Conservation (phyloP, 2,797 vertebrate genomes). For the Buphagus erythrorhynchus region DNA sequence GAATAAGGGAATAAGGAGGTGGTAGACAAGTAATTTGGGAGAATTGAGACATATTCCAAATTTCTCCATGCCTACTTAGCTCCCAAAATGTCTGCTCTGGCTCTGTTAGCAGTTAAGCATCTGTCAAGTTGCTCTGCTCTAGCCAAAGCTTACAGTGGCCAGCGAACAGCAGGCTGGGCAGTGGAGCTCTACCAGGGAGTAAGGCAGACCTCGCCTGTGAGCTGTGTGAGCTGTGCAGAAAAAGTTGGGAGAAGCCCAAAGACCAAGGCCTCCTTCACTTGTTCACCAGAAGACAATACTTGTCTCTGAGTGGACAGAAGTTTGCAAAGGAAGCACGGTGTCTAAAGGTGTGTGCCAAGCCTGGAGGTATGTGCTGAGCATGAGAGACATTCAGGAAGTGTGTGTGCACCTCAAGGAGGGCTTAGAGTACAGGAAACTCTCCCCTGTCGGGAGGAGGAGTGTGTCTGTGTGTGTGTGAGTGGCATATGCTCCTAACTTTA, state of each 20-base stretch:
- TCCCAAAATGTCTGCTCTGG: not conserved
- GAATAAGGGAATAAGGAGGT: not conserved
- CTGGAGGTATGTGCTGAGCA: accelerated
- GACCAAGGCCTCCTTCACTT: not conserved
- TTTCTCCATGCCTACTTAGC: not conserved
- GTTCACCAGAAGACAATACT: not conserved
- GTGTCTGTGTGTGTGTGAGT: not conserved
- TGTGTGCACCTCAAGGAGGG: not conserved
- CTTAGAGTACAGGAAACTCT: not conserved
- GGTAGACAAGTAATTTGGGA: not conserved
- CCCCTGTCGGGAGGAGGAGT: accelerated
- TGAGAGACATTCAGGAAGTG: not conserved
- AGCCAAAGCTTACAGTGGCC: not conserved
- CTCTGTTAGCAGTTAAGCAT: not conserved
- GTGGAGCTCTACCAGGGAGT: not conserved
- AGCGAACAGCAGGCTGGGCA: not conserved
- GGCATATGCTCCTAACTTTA: not conserved
- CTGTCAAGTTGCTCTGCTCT: not conserved
- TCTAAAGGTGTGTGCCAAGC: not conserved
- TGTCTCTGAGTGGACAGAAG: not conserved
- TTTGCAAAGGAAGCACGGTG: not conserved
- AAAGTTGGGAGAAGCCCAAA: not conserved
- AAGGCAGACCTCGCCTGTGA: not conserved
- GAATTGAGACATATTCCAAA: not conserved
- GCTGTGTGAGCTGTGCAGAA: not conserved